Conservation (phyloP, 2,797 vertebrate genomes). For the Potorous gilbertii region DNA sequence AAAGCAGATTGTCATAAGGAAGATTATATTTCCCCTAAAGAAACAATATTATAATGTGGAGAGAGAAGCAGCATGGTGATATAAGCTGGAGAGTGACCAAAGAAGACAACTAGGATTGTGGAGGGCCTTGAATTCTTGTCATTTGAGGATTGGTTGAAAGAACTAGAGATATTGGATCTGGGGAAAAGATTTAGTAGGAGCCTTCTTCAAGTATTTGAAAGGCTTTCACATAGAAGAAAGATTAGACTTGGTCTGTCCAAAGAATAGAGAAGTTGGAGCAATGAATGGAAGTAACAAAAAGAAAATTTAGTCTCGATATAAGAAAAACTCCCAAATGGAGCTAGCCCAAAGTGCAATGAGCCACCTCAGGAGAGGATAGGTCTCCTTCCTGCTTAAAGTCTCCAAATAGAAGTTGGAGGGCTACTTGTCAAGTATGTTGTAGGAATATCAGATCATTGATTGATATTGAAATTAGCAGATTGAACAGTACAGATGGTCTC, state of each 20-base stretch:
- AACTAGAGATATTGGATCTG: not conserved
- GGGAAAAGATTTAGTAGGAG: not conserved
- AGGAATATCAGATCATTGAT: not conserved
- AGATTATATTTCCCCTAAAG: constrained; percentile 39
- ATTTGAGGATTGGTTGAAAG: not conserved
- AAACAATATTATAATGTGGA: constrained; percentile 31
- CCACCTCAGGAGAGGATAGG: not conserved
- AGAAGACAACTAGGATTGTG: not conserved
- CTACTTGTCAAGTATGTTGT: not conserved
- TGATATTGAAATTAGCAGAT: not conserved
- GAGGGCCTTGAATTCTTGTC: not conserved
- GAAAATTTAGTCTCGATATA: not conserved
- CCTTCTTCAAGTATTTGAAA: not conserved
- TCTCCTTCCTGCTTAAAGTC: not conserved
- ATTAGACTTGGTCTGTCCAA: not conserved
- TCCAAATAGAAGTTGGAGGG: not conserved
- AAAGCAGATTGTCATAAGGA: constrained; percentile 45
- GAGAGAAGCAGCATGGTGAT: not conserved
- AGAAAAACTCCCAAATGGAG: not conserved
- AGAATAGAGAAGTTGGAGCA: not conserved
- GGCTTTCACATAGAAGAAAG: not conserved
- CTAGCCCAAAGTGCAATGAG: not conserved
- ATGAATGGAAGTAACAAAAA: not conserved
- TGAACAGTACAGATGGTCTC: not conserved
- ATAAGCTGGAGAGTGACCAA: not conserved